Evolutionary conservation across 2,888 invertebrate species (phyloP).

Genomic region (Coelogynopora nodosa): DNA sequence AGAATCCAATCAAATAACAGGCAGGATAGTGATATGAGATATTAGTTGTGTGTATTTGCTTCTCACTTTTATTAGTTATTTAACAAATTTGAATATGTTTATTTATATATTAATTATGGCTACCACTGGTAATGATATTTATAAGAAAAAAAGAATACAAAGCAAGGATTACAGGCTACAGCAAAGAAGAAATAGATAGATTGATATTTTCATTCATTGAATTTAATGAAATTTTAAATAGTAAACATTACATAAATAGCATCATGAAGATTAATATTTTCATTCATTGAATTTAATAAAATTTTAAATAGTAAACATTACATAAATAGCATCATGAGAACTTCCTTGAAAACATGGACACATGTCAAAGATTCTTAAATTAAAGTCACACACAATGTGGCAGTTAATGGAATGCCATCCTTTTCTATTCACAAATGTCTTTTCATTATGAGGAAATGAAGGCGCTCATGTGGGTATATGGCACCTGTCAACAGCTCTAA

Average conservation of each 20-base stretch:
- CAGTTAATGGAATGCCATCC: conserved; percentile 24
- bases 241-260: no score
- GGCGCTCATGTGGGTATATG: background rate
- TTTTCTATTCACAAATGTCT: conserved; percentile 26
- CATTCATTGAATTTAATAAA: background rate
- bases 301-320: background rate
- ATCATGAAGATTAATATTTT: background rate
- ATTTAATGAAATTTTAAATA: background rate
- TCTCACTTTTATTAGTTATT: background rate
- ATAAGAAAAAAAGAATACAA: background rate
- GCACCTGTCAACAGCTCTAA: background rate
- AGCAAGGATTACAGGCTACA: background rate
- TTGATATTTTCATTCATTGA: background rate
- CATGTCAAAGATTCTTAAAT: conserved; percentile 4
- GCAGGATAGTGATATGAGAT: background rate
- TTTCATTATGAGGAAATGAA: background rate
- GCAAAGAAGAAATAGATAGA: background rate
- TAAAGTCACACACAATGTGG: conserved; percentile 13
- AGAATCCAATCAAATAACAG: background rate
- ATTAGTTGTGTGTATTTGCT: background rate
- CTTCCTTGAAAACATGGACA: conserved; percentile 17
- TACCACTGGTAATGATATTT: no score
- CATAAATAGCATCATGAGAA: conserved; percentile 9
- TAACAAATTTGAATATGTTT: background rate
- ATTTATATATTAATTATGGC: background rate